Base-by-base conservation (phyloP, 2,797 vertebrate genomes). In the Crax fasciolata region DNA sequence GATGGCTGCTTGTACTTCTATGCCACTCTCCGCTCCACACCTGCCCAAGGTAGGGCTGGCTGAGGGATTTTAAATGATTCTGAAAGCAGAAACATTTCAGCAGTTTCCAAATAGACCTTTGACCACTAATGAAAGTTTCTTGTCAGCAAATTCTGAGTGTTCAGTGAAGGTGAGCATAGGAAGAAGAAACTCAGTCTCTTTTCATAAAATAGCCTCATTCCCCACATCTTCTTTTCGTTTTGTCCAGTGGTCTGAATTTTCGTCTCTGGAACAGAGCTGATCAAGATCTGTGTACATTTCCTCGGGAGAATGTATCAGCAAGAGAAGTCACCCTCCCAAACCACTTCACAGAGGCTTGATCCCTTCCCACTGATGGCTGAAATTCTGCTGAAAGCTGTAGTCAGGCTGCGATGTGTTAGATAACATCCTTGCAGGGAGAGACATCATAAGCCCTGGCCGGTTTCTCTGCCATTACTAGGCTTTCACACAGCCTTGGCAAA, bases 1-100 rank as follows among this genome's bases (percentile, higher is more conserved):
- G 99, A 99, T 5, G 98, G 97, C 15, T 99, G 99, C 83, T 97
- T 99, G 68, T 99, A 98, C 92, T 98, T 99, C 88, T 99, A 99
- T 76, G 96, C 98, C 12, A 98, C 98, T 58, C 99, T 99, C 70
- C 98, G 98, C 1, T 98, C 99, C n/a, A 99, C 98, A 9, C 98
- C 98, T 44, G 98, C 99, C 58, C 98, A 98, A 75, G 99, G 99
- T 99, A 98, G 2, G 93, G 20, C 25, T 2, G 3, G 14, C 20
- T 68, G 18, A 17, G 48, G 54, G 13, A 55, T 66, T 79, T 79
- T 39, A 44, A 14, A 30, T 48, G 20, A 48, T 73, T 13, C 10
- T 48, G 46, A 41, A 75, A 66, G 15, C 16, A 73, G 21, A 79
- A 77, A 77, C 55, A 13, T 62, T 49, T 63, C 35, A 66, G 46